Base-by-base conservation (phyloP, 2,113 vertebrate genomes). In the Stercorarius parasiticus region DNA sequence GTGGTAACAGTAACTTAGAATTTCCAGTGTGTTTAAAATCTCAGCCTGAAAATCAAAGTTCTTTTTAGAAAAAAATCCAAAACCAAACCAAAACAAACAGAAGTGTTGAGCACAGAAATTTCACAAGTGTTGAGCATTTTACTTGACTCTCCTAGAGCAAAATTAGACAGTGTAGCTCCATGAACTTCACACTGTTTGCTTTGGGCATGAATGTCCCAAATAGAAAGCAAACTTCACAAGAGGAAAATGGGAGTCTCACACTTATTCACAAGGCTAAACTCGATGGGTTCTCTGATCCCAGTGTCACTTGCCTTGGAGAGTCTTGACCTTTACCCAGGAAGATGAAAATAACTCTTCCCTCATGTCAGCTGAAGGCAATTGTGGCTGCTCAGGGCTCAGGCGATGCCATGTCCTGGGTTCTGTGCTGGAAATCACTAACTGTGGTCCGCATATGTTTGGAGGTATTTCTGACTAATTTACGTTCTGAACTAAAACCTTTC, bases 381-480 rank as follows among this genome's bases (percentile, higher is more conserved):
- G 1, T 47, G 29, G 29, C 34, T 71, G 15, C 64, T 85, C 17
- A 38, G 30, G 58, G n/a, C 52, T 78, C 32, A 23, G 42, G 32
- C 19, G 27, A 36, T n/a, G 18, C 15, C 23, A 11, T 3, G 3
- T 65, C 20, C 10, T 30, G 36, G 5, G 14, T 73, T 13, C 25
- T 15, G 2, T 19, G 9, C 38, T 90, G 32, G 50, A 88, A 95
- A 70, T 81, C 55, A 42, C 49, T 71, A 50, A n/a, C 38, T 53
- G 5, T 53, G 19, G 15, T 62, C 42, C 0, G 0, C 5, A 29
- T 53, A 15, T 0, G 1, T n/a, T 34, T 61, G n/a, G 10, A 73
- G 42, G 70, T 50, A 36, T 73, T 90, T 93, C 76, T 77, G 29
- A 38, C 13, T 49, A 64, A 36, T 86, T 53, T 7, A 9, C 62